A percentile compares a stretch with the other conserved stretches of the same genome.
These are phyloP conservation scores for Lophochroa leadbeateri DNA, from an alignment of 2,113 vertebrate species.

Conservation along the genomic window DNA sequence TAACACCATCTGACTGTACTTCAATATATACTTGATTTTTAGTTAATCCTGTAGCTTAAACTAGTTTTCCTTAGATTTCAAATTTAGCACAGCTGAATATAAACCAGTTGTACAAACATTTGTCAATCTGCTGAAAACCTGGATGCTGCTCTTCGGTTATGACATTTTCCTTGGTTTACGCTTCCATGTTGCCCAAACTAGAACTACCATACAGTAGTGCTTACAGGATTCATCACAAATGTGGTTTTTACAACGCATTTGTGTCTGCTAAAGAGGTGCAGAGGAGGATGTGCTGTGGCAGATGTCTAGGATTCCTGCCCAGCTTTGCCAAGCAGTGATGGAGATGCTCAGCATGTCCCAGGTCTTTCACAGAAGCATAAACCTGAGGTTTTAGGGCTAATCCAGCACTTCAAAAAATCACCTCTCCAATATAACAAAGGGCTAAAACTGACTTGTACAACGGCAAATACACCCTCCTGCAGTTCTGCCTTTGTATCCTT, in stretches of 20 bases:
- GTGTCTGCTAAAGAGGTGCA: background rate
- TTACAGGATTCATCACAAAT: background rate
- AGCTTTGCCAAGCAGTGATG: fast-evolving
- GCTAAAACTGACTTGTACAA: background rate
- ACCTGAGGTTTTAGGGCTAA: background rate
- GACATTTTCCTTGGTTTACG: background rate
- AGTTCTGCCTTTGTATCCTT: background rate
- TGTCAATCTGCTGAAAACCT: background rate
- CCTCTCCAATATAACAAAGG: background rate
- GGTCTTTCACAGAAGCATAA: background rate
- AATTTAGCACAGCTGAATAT: background rate
- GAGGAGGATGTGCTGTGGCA: background rate
- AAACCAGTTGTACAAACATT: background rate
- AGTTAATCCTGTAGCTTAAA: background rate
- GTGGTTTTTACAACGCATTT: background rate
- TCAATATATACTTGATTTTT: background rate
- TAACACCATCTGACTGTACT: background rate
- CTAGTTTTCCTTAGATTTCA: background rate
- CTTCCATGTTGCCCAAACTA: background rate
- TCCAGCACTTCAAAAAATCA: background rate
- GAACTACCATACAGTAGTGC: background rate
- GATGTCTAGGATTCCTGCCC: background rate
- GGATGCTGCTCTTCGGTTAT: background rate
- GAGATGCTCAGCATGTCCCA: background rate
- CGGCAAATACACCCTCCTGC: background rate